Base-by-base conservation (phyloP, 1,140 invertebrate genomes). In the Trichonephila clavata region DNA sequence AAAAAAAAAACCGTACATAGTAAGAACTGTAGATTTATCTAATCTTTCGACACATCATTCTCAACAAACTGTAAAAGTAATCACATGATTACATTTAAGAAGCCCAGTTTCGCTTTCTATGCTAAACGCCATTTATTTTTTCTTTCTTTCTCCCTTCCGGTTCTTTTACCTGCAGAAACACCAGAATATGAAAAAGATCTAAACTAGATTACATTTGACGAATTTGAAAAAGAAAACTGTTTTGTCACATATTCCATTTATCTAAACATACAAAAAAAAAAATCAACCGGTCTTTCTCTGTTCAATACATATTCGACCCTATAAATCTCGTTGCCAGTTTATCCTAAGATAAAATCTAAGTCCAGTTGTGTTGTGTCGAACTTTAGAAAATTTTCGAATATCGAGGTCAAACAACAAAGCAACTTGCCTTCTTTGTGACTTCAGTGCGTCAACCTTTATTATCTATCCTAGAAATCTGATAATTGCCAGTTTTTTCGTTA, bases 401-500 rank as follows among this genome's bases (percentile, higher is more conserved):
- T 87, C 86, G 86, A 87, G 86, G 86, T 63, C 86, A 87, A 39
- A 6, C 60, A 87, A 87, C 86, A 87, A 87, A 87, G 86, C 57
- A 24, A 63, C 59, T 24, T 87, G 14, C 61, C 86, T 87, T 61
- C 27, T 60, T 87, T 87, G 60, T 32, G 60, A 87, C 39, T 87
- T 57, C 86, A 87, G 86, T 87, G 59, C 86, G 86, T 63, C 86
- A 87, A 87, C 86, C 86, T 63, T 18, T 32, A 87, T 87, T 87
- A 87, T 87, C 86, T 87, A 16, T 32, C 18, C 50, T 87, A 4
- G 61, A 87, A 63, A 87, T 87, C 86, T 87, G 86, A 87, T 87
- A 87, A 87, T 87, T 87, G 86, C 27, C 86, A n/a, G 61, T 27
- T 87, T 87, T 87, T 87, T 59, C 60, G 86, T 87, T 87, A 87